Conservation (phyloP, 2,113 vertebrate species). For the Lepidothrix coronata region DNA sequence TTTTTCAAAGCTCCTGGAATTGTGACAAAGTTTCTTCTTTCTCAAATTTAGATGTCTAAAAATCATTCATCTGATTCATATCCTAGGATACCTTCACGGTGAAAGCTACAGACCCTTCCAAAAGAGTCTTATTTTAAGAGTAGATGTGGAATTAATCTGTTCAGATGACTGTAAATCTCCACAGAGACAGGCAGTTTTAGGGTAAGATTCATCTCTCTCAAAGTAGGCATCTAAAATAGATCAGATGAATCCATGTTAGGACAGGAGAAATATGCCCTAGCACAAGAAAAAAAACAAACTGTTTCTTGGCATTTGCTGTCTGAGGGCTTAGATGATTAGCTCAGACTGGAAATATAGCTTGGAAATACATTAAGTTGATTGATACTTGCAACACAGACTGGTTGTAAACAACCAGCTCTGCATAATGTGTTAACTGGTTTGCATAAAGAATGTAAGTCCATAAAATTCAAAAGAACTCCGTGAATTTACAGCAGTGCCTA, state of each 20-base stretch:
- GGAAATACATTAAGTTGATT: neutral
- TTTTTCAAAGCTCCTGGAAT: neutral
- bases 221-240: neutral
- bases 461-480: neutral
- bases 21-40: neutral
- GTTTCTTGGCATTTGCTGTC: neutral
- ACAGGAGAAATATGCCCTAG: neutral
- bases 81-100: neutral
- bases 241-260: neutral
- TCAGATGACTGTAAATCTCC: neutral
- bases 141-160: neutral
- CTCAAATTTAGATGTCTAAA: neutral
- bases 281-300: neutral
- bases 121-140: neutral
- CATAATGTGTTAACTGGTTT: neutral
- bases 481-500: neutral
- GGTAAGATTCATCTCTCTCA: neutral
- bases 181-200: neutral
- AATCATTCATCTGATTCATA: neutral
- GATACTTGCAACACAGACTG: neutral
- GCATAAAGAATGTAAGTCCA: neutral
- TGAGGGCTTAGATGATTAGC: neutral
- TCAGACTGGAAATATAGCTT: neutral
- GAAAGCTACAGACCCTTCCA: neutral
- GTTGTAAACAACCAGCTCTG: neutral